Base-by-base conservation (phyloP, 2,888 invertebrate genomes). In the Mallateleia sp. region DNA sequence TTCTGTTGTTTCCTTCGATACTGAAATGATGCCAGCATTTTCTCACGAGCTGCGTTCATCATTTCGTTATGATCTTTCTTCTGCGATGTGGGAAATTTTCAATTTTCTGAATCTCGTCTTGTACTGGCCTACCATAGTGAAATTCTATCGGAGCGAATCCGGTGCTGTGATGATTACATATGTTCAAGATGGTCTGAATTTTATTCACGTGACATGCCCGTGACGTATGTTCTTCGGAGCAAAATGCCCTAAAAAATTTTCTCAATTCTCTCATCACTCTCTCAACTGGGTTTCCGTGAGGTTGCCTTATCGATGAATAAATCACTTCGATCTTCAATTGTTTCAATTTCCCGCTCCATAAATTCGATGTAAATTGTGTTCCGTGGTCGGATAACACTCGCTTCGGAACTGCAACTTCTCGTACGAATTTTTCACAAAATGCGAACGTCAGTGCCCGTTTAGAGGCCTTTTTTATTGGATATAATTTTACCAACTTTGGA, bases 271-370 rank as follows among this genome's bases (percentile, higher is more conserved):
- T 28, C 86, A 90, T 91, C 1, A 75, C 78, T 22, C 91, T 20
- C 62, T 91, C 90, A 0, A 77, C 54, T 0, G 88, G 86, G 66
- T 92, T 92, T 0, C 86, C 88, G 9, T 84, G 87, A 0, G 91
- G 90, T 72, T 89, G 89, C 6, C 87, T 42, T 8, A 81, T 75
- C 0, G 69, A 79, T 1, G 64, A 75, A 56, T 38, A 85, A 9
- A 58, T 15, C 6, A 62, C 38, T 50, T 62, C 45, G 5, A 79
- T 74, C 4, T 56, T 28, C 22, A 45, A 1, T 18, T 45, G 11
- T 42, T 42, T 20, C 4, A 80, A 14, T 50, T 25, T 28, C 7
- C 60, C 42, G 56, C 47, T 58, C 89, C 89, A 92, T 25, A 58
- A 64, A 54, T 50, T 75, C 15, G 81, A 83, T 3, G 88, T 86